These are phyloP conservation scores for Synanthedon tipuliformis DNA, from an alignment of 2,888 invertebrate genomes.

Conservation along the genomic window DNA sequence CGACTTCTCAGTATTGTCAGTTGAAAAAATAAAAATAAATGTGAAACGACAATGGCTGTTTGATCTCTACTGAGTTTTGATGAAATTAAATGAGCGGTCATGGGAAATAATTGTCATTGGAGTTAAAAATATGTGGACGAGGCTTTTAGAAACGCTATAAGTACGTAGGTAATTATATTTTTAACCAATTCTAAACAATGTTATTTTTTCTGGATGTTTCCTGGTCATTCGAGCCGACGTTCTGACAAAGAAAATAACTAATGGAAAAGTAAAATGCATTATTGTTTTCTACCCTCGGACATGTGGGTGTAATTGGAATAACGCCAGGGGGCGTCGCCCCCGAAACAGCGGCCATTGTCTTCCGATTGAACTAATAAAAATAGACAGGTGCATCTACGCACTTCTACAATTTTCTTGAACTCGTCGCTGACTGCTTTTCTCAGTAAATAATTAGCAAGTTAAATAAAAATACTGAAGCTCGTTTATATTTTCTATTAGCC, in stretches of 20 bases:
- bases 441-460: no score
- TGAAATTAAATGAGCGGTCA: slow-evolving; percentile 6
- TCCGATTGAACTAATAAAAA: slow-evolving; percentile 12
- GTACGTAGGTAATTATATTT: not conserved
- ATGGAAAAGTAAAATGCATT: slow-evolving; percentile 2
- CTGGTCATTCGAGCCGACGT: not conserved
- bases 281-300: slow-evolving; percentile 13
- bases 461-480: no score
- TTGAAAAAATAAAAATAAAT: slow-evolving; percentile 9
- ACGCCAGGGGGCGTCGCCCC: slow-evolving; percentile 24
- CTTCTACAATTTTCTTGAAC: slow-evolving; percentile 2
- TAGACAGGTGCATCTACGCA: slow-evolving; percentile 10
- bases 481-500: no score
- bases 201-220: slow-evolving; percentile 5
- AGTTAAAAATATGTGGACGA: not conserved
- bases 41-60: slow-evolving; percentile 10
- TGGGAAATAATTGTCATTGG: slow-evolving; percentile 11
- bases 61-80: slow-evolving; percentile 6
- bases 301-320: slow-evolving; percentile 18
- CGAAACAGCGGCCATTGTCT: slow-evolving; percentile 14
- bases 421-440: not conserved
- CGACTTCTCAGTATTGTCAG: slow-evolving; percentile 15
- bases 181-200: not conserved
- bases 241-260: slow-evolving; percentile 4
- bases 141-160: not conserved